A percentile compares a stretch with the other conserved stretches of the same genome.
Evolutionary conservation across 1,140 invertebrate species (phyloP).

Genomic region (Neelides sp.): DNA sequence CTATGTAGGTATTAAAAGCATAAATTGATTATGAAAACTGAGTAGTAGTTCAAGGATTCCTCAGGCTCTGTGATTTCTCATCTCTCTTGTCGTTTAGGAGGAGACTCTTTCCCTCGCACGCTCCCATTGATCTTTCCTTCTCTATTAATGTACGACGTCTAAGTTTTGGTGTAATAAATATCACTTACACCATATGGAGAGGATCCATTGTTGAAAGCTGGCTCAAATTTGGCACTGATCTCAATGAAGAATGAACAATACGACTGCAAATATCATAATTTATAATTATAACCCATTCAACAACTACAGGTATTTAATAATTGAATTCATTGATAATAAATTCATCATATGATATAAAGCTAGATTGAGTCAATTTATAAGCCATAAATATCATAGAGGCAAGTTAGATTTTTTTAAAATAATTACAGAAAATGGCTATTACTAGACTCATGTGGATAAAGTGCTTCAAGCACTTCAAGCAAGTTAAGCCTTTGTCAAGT

Average conservation of each 20-base stretch:
- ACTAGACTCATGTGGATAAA: neutral
- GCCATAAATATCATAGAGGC: neutral
- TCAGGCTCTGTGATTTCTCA: neutral
- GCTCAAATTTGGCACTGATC: slow-evolving; percentile 11
- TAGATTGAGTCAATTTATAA: slow-evolving; percentile 6
- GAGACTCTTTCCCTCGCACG: neutral
- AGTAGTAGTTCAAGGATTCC: neutral
- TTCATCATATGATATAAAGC: too few species aligned
- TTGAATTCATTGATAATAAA: too few species aligned
- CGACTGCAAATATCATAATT: slow-evolving; percentile 4
- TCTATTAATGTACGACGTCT: neutral
- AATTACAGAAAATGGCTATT: neutral
- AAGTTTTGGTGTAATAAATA: neutral
- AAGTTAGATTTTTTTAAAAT: neutral
- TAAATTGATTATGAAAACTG: neutral
- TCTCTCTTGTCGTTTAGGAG: neutral
- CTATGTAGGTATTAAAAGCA: neutral
- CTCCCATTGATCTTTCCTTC: neutral
- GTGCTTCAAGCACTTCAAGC: neutral
- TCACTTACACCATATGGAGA: slow-evolving; percentile 18
- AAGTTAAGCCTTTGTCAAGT: neutral
- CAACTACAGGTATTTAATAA: too few species aligned
- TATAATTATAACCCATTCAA: neutral
- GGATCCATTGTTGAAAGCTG: slow-evolving; percentile 4
- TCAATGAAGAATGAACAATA: slow-evolving; percentile 17